Base-by-base conservation (phyloP, 2,797 vertebrate genomes). In the Poecilia gillii region DNA sequence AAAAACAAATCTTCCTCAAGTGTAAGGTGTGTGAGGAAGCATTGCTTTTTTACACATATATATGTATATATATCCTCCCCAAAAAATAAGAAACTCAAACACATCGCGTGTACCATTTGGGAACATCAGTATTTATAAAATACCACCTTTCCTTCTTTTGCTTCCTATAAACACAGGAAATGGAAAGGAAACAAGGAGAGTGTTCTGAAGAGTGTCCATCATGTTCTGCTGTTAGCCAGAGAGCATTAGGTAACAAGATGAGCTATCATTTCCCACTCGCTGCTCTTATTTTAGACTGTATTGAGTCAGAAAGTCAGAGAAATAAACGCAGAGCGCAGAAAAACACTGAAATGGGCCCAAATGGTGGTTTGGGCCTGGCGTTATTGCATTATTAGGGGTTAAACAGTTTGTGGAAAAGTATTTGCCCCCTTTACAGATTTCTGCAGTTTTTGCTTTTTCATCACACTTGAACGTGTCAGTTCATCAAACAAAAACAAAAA, bases 161-260 rank as follows among this genome's bases (percentile, higher is more conserved):
- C 66, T 45, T 51, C 2, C 0, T 64, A 70, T 76, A 39, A 78
- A 84, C 68, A 75, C 16, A 14, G 23, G 53, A 70, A 59, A 51
- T 81, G 39, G 75, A 75, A 36, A 6, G 36, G 51, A 83, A 86
- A 77, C 45, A 33, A 43, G 31, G 7, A 2, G 46, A 80, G 64
- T 62, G 72, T 59, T 73, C 45, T 28, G 68, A 83, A 74, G 49
- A 18, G 46, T 59, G 77, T 78, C 82, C 81, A n/a, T 72, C 25
- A 31, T 74, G 81, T 83, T 82, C 84, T 84, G 77, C 76, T 73
- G 80, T 88, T 86, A 81, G 78, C 81, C 79, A 62, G 81, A 82
- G 71, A 82, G 79, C 89, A 85, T 91, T 88, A 82, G 87, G 85
- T 92, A 91, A 92, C 87, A 84, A 77, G 71, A 80, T 89, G 89